Conservation (phyloP, 2,113 vertebrate genomes). For the Lontra canadensis region DNA sequence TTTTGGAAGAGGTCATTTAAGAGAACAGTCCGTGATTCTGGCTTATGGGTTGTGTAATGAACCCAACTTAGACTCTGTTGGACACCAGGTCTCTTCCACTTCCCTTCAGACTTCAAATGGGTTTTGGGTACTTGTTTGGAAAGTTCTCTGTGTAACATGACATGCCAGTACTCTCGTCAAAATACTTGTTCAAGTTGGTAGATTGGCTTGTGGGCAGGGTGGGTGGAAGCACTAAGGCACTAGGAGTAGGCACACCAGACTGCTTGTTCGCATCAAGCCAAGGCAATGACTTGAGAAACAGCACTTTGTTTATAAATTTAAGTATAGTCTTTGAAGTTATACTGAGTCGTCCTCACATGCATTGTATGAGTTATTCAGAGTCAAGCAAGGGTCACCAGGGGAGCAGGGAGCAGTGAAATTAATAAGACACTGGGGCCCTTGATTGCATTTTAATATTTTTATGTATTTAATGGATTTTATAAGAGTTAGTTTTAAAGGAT, state of each 20-base stretch:
- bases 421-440: background rate
- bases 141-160: background rate
- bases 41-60: background rate
- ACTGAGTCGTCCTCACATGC: background rate
- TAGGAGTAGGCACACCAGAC: background rate
- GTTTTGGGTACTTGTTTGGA: background rate
- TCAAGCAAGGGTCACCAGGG: background rate
- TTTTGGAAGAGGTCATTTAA: background rate
- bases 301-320: background rate
- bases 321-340: background rate
- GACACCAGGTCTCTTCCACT: background rate
- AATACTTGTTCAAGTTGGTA: background rate
- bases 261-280: background rate
- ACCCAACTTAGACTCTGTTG: background rate
- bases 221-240: background rate
- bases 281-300: background rate
- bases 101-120: background rate
- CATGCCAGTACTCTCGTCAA: background rate
- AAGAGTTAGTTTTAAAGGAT: slow-evolving; percentile 31
- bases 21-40: background rate
- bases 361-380: background rate
- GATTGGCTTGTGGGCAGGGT: background rate
- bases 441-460: background rate
- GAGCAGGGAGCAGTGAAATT: background rate
- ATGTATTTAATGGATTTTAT: background rate